Percentiles rank a stretch among this genome's conserved stretches.
phyloP scores from a whole-genome alignment of 92 coral and sea anemone genomes.

The Ricordea florida region DNA sequence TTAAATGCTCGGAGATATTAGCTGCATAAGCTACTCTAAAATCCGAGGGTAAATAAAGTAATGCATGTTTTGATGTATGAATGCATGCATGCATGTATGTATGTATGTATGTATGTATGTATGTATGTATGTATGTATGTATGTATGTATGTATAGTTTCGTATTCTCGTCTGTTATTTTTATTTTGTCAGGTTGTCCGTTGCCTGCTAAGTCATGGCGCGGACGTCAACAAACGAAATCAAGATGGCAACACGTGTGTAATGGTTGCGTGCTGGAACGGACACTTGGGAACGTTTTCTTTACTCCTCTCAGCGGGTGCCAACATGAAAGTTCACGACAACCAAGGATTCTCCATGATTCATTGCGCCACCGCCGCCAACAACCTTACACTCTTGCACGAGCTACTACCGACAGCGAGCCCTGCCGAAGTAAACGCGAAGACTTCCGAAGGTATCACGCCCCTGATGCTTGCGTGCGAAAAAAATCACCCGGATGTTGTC shows the following conservation, averaged over 20 bases:
- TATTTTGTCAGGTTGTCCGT: constrained; percentile 43
- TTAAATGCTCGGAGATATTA: too few relatives aligned
- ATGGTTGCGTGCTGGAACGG: constrained; percentile 90
- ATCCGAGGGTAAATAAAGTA: too few relatives aligned
- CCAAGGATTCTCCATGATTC: constrained; percentile 75
- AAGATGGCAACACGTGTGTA: constrained; percentile 84
- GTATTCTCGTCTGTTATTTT: background rate
- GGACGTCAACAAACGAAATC: constrained; percentile 73
- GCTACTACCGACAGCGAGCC: constrained; percentile 40
- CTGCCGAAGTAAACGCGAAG: constrained; percentile 63
- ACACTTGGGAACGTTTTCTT: constrained; percentile 73
- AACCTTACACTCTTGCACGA: constrained; percentile 73
- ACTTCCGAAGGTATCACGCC: constrained; percentile 81
- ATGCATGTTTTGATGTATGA: too few relatives aligned
- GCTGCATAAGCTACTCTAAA: too few relatives aligned
- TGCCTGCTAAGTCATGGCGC: constrained; percentile 70
- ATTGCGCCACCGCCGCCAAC: constrained; percentile 83
- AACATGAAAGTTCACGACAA: constrained; percentile 67
- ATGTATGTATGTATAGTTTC: background rate
- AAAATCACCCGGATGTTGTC: constrained; percentile 79
- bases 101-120: too few relatives aligned
- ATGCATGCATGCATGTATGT: too few relatives aligned
- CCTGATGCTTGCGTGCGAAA: constrained; percentile 80
- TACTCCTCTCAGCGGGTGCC: constrained; percentile 73
- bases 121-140: too few relatives aligned